These are phyloP conservation scores for Lochmaea crataegi DNA, from an alignment of 2,888 invertebrate species.

Conservation along the genomic window DNA sequence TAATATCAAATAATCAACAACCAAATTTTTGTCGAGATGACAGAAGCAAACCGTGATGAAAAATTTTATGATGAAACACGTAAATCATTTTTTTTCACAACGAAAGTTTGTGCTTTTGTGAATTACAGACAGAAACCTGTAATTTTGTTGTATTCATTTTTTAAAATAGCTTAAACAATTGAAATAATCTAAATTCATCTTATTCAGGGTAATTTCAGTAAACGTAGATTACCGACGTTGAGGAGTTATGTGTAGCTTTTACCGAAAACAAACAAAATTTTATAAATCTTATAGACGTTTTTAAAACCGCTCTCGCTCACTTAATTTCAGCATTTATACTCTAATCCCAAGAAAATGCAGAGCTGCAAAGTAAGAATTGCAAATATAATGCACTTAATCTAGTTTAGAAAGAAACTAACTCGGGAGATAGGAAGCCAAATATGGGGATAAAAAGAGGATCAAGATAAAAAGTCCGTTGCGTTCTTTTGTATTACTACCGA, in stretches of 20 bases:
- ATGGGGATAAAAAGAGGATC: slow-evolving; percentile 31
- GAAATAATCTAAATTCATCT: too few species aligned
- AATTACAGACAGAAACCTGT: too few species aligned
- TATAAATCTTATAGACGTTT: slow-evolving; percentile 34
- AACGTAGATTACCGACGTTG: not conserved
- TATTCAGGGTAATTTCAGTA: slow-evolving; percentile 40
- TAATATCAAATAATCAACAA: too few species aligned
- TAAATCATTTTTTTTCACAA: too few species aligned
- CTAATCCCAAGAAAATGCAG: slow-evolving; percentile 43
- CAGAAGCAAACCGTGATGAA: too few species aligned
- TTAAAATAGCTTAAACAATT: too few species aligned
- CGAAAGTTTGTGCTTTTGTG: too few species aligned
- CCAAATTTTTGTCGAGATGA: too few species aligned
- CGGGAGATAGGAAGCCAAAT: slow-evolving; percentile 36
- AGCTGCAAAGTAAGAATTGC: slow-evolving; percentile 43
- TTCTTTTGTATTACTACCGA: slow-evolving; percentile 21
- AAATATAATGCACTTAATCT: slow-evolving; percentile 44
- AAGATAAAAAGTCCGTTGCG: slow-evolving; percentile 27
- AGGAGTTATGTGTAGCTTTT: not conserved
- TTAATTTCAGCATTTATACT: slow-evolving; percentile 43
- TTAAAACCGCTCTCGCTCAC: slow-evolving; percentile 37
- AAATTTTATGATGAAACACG: too few species aligned
- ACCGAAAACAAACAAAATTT: slow-evolving; percentile 13
- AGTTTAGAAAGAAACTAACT: slow-evolving; percentile 42
- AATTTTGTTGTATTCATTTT: too few species aligned